These are phyloP conservation scores for Clytia hemisphaerica DNA, from an alignment of 30 jellyfish, hydroid and myxozoan species.

Conservation along the genomic window DNA sequence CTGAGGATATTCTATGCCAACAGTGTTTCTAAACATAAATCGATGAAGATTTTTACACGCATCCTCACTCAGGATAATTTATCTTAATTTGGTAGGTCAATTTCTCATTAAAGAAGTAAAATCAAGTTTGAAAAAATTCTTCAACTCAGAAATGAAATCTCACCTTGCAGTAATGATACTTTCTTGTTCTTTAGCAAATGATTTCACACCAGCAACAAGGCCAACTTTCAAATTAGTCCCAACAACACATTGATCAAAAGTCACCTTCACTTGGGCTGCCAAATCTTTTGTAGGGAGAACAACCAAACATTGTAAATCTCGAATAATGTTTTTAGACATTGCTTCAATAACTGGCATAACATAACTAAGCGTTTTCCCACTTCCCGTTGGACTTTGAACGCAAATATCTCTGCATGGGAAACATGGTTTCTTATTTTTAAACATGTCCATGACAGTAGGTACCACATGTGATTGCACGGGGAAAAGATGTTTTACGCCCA, in stretches of 20 bases:
- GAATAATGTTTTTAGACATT: conserved; percentile 18
- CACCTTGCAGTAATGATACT: conserved; percentile 44
- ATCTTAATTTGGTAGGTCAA: no score
- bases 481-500: conserved; percentile 37
- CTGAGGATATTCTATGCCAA: no score
- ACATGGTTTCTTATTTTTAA: conserved; percentile 29
- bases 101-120: neutral
- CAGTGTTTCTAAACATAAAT: no score
- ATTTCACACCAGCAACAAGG: conserved; percentile 58
- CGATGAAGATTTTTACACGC: no score
- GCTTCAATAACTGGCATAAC: conserved; percentile 64
- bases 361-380: conserved; percentile 86
- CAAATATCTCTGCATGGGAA: conserved; percentile 73
- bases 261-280: conserved; percentile 69
- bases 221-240: conserved; percentile 69
- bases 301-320: conserved; percentile 60
- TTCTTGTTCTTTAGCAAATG: conserved; percentile 59
- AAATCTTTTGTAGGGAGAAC: conserved; percentile 78
- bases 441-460: conserved; percentile 47
- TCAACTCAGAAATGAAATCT: no score
- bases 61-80: no score
- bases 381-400: conserved; percentile 94
- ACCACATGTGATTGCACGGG: conserved; percentile 74
- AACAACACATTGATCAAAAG: conserved; percentile 11
- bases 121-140: neutral